Base-by-base conservation (phyloP, 1,140 invertebrate species). In the Lanistes nyassanus region DNA sequence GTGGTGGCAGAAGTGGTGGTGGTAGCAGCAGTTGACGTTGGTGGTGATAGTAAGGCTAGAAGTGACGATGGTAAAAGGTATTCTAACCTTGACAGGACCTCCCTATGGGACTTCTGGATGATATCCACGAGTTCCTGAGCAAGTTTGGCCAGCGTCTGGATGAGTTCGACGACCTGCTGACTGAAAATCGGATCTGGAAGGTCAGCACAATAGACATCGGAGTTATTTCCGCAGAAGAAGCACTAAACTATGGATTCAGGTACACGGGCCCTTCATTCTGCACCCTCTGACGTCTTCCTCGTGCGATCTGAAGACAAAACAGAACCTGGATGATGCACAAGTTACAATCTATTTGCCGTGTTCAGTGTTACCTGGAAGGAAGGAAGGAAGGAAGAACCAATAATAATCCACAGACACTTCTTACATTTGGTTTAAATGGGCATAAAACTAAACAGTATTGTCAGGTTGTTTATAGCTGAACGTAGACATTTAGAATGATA, bases 111-210 rank as follows among this genome's bases (percentile, higher is more conserved):
- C 87, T 99, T 1, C 93, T 99, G 93, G 96, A 98, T 86, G 98
- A 99, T 85, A 98, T 99, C 78, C 95, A 97, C 89, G 93, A 98
- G 75, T 98, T 97, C 90, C 89, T 93, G 16, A 88, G 90, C 0
- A 94, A 96, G 87, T 98, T 97, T 90, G 89, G 91, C 6, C 94
- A 97, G 84, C 91, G 97, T 60, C 86, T 99, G 3, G 97, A 99
- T 90, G 98, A 99, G 90, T 91, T 97, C 0, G 97, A 99, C 88
- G 97, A 99, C 89, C 90, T 99, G 5, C 89, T 99, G 0, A 97
- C 96, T 0, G 93, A 92, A n/a, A 99, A 98, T 89, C 91, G 95
- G 79, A 95, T 99, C 81, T 99, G 97, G 96, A 93, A 94, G 77
- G 92, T 93, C 76, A 89, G 98, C 76, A 97, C 96, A 5, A 93